Evolutionary conservation across 2,113 vertebrate species (phyloP).

Genomic region (Anguilla japonica): DNA sequence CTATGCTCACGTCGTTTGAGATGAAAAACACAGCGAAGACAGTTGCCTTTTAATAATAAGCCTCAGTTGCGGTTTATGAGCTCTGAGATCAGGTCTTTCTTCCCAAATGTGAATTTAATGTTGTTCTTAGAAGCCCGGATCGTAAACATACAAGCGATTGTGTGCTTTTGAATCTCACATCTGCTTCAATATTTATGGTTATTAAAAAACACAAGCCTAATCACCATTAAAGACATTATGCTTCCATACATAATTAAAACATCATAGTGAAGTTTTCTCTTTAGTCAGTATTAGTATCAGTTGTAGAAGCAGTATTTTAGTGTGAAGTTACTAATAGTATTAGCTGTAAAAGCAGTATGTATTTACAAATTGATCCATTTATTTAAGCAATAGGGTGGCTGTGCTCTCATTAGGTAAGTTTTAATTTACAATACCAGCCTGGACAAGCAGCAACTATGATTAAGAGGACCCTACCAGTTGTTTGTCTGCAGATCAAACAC

Average conservation of each 20-base stretch:
- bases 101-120: conserved; percentile 55
- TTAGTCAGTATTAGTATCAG: neutral
- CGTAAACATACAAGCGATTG: conserved; percentile 32
- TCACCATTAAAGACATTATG: neutral
- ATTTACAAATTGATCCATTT: neutral
- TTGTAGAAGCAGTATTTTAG: neutral
- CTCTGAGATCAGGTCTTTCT: conserved; percentile 55
- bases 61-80: conserved; percentile 57
- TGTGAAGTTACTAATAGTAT: neutral
- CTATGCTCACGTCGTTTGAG: conserved; percentile 56
- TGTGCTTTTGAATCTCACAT: neutral
- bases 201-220: neutral
- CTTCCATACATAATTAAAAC: neutral
- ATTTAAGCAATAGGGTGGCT: neutral
- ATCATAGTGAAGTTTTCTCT: neutral
- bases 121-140: conserved; percentile 32
- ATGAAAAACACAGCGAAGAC: conserved; percentile 44
- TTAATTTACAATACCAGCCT: neutral
- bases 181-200: neutral
- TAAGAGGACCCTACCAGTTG: conserved; percentile 1
- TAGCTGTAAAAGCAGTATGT: neutral
- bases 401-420: neutral
- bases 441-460: neutral
- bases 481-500: conserved; percentile 12
- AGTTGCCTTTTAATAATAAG: conserved; percentile 51